These are phyloP conservation scores for Sminthopsis crassicaudata DNA, from an alignment of 2,113 vertebrate genomes.

Conservation along the genomic window DNA sequence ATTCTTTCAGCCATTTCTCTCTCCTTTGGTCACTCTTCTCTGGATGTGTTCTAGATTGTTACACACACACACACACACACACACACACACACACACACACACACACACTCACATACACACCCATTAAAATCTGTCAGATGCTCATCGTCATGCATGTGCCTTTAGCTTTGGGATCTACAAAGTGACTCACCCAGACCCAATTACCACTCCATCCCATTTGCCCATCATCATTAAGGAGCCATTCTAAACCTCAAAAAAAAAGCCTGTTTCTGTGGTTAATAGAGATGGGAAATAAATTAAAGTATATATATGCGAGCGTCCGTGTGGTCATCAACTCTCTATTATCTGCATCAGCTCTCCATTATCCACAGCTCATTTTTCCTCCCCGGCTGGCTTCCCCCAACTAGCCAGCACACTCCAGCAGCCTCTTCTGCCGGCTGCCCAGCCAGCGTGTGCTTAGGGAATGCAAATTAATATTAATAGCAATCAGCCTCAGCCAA, in stretches of 20 bases:
- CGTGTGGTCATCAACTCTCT: conserved; percentile 68
- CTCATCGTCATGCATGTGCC: conserved; percentile 62
- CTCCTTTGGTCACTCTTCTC: background rate
- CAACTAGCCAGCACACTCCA: conserved; percentile 53
- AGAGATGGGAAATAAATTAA: conserved; percentile 71
- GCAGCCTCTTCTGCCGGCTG: conserved; percentile 70
- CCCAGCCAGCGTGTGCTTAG: conserved; percentile 74
- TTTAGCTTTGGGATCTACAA: conserved; percentile 53
- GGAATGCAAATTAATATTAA: conserved; percentile 79
- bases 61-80: background rate
- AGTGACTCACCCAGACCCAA: conserved; percentile 68
- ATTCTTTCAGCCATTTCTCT: background rate
- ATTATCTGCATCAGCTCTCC: conserved; percentile 70
- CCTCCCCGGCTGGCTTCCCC: conserved; percentile 58
- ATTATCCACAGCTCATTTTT: conserved; percentile 72
- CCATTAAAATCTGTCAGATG: conserved; percentile 39
- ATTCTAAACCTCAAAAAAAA: conserved; percentile 67
- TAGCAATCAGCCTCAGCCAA: conserved; percentile 77
- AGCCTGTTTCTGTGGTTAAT: conserved; percentile 67
- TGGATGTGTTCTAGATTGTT: background rate
- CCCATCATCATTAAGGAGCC: conserved; percentile 71
- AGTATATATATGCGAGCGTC: conserved; percentile 63
- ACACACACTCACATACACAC: no score
- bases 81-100: background rate
- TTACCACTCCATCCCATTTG: conserved; percentile 72